These are phyloP conservation scores for Adela reaumurella DNA, from an alignment of 2,888 invertebrate species.

Conservation along the genomic window DNA sequence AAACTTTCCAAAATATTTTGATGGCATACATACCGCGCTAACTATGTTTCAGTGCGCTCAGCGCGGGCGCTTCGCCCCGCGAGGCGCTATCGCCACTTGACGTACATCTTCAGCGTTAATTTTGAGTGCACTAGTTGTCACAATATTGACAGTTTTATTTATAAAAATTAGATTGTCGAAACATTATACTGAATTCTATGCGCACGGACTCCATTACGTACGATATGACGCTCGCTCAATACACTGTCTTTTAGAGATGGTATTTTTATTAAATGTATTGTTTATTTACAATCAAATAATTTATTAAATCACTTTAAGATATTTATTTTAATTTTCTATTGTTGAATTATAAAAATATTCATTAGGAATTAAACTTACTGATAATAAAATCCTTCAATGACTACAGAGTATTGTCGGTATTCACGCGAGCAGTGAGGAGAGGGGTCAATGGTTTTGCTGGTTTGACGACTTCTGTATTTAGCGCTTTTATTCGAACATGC, in stretches of 20 bases:
- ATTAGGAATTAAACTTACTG: neutral
- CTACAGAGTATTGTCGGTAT: neutral
- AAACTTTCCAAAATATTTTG: constrained; percentile 59
- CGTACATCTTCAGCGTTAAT: neutral
- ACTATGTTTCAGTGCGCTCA: neutral
- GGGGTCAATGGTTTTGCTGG: constrained; percentile 30
- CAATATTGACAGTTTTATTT: neutral
- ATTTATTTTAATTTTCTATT: too few species aligned
- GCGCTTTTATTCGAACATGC: constrained; percentile 17
- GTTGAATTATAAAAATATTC: too few species aligned
- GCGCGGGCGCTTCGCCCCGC: neutral
- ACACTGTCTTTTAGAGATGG: constrained; percentile 26
- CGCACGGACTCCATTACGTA: constrained; percentile 63
- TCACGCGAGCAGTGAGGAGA: neutral
- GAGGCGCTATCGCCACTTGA: neutral
- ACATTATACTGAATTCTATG: neutral
- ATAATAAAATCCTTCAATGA: neutral
- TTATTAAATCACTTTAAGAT: too few species aligned
- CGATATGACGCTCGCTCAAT: constrained; percentile 61
- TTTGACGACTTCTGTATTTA: constrained; percentile 50
- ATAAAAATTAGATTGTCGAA: neutral
- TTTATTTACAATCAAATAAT: neutral
- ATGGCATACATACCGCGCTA: constrained; percentile 50
- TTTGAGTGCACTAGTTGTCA: neutral
- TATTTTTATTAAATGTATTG: neutral